Base-by-base conservation (phyloP, 2,888 invertebrate species). In the Choreutis nemorana region DNA sequence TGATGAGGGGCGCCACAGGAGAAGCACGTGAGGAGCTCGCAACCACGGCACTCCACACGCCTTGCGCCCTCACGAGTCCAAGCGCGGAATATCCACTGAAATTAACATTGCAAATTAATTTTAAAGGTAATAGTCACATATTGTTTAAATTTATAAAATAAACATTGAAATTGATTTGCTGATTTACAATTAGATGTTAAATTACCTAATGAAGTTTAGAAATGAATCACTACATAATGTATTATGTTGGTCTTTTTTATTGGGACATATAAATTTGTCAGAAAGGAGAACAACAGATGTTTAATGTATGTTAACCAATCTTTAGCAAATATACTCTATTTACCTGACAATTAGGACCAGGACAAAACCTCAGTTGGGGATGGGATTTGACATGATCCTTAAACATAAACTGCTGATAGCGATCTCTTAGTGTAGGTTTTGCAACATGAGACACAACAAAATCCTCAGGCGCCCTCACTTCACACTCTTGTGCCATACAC, bases 1-100 rank as follows among this genome's bases (percentile, higher is more conserved):
- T 99, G 99, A 67, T 99, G 99, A 45, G 97, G 94, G 53, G 90
- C 90, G 37, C 97, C 96, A 73, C 99, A 99, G 41, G 89, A 90
- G 63, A 92, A 97, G 83, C 98, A 99, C 59, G 97, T 97, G 30
- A 87, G 79, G 29, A 91, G 86, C 70, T 92, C 91, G 73, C 98
- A 99, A 26, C 87, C 84, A 39, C 85, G 85, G 72, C 99, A 99
- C 38, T 87, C 87, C 11, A 94, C 93, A 45, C 94, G 86, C 2
- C 71, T 62, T 1, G 77, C 68, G 3, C 78, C 87, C 35, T 93
- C 92, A 44, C 94, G 85, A 53, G 92, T 90, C 60, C 87, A 87
- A 26, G 96, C 93, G 52, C 89, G 87, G 55, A 94, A 87, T 41
- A 99, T 87, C 63, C 87, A 85, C 78, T 81, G 38, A 7, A 52